phyloP scores from a whole-genome alignment of 2,797 vertebrate species.

The Cynopterus sphinx region DNA sequence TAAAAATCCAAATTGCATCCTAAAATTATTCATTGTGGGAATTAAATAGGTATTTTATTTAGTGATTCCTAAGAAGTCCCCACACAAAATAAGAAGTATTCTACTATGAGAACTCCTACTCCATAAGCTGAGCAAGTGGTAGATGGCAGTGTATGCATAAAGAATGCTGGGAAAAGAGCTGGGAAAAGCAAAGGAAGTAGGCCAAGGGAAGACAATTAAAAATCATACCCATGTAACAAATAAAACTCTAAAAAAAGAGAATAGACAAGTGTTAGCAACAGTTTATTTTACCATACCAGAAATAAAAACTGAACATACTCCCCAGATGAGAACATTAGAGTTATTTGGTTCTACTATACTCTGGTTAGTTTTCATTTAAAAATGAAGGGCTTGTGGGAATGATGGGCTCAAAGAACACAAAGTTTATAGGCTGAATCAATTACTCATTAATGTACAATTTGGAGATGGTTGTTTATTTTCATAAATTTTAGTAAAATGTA shows the following conservation, averaged over 20 bases:
- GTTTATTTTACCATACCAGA: neutral
- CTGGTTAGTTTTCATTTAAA: slow-evolving; percentile 29
- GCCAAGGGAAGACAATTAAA: neutral
- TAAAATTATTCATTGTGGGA: neutral
- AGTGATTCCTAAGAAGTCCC: neutral
- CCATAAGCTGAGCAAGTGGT: neutral
- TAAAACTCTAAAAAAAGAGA: neutral
- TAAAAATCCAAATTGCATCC: neutral
- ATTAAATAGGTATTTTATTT: neutral
- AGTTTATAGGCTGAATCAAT: neutral
- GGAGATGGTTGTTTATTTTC: neutral
- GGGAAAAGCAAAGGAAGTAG: neutral
- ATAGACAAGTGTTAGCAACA: neutral
- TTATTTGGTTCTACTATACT: neutral
- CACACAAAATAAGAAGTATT: neutral
- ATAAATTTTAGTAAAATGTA: neutral
- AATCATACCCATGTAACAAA: neutral
- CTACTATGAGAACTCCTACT: neutral
- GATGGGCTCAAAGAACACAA: neutral
- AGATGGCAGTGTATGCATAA: neutral
- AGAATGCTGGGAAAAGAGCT: neutral
- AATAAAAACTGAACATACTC: slow-evolving; percentile 5
- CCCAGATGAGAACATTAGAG: neutral
- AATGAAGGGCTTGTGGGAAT: neutral
- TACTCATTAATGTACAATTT: neutral